Evolutionary conservation across 1,140 invertebrate genomes (phyloP).

Genomic region (Brachionus plicatilis): DNA sequence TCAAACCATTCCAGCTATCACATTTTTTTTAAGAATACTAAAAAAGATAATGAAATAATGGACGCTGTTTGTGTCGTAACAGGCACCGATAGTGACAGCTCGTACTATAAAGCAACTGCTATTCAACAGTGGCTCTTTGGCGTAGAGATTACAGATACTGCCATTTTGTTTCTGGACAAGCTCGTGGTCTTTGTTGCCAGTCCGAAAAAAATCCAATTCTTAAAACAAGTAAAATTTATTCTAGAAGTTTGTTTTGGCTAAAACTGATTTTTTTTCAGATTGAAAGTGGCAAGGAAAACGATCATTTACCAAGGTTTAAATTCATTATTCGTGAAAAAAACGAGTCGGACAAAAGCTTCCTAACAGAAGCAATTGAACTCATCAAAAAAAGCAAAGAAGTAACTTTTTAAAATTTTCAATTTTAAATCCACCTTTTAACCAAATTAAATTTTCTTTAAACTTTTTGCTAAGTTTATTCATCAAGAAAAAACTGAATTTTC

Average conservation of each 20-base stretch:
- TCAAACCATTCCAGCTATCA: too few relatives aligned
- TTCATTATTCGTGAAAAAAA: constrained; percentile 38
- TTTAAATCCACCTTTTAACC: neutral
- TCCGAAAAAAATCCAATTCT: constrained; percentile 36
- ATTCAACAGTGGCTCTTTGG: constrained; percentile 38
- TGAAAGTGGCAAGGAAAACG: constrained; percentile 39
- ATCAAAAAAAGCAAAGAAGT: constrained; percentile 34
- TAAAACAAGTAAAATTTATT: constrained; percentile 2
- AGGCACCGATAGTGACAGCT: constrained; percentile 33
- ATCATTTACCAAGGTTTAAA: constrained; percentile 34
- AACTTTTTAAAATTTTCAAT: neutral
- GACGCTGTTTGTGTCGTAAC: constrained; percentile 32
- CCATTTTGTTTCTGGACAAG: constrained; percentile 29
- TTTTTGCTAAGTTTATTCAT: too few relatives aligned
- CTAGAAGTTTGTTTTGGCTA: neutral
- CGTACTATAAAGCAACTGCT: constrained; percentile 34
- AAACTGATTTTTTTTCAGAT: neutral
- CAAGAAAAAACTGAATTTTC: too few relatives aligned
- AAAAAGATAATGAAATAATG: constrained; percentile 15
- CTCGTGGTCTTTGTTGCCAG: constrained; percentile 20
- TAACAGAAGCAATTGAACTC: constrained; percentile 12
- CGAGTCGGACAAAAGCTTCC: constrained; percentile 6
- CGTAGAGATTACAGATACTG: constrained; percentile 31
- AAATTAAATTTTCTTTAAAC: neutral
- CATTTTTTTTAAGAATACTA: neutral